Evolutionary conservation across 1,140 invertebrate genomes (phyloP).

Genomic region (Drosophila murphyi): DNA sequence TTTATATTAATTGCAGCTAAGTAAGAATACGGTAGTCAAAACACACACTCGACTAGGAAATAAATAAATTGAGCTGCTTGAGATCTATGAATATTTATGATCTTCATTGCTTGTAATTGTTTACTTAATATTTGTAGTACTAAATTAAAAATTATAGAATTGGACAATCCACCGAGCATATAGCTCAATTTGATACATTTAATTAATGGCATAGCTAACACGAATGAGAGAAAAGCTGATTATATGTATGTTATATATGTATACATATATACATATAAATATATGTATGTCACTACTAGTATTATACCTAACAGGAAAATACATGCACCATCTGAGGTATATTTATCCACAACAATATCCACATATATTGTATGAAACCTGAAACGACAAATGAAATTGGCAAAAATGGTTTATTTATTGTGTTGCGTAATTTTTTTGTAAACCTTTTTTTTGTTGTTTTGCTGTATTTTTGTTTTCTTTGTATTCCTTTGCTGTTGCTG

Average conservation of each 20-base stretch:
- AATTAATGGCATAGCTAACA: conserved; percentile 23
- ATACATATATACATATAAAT: neutral
- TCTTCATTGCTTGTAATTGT: too few relatives aligned
- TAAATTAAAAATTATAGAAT: too few relatives aligned
- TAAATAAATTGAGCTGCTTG: neutral
- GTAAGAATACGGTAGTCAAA: neutral
- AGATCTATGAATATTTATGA: too few relatives aligned
- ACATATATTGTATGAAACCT: conserved; percentile 11
- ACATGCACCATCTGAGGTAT: conserved; percentile 1
- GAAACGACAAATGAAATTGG: conserved; percentile 37
- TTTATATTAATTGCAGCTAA: conserved; percentile 1
- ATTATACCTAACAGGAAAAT: neutral
- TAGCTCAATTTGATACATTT: conserved; percentile 17
- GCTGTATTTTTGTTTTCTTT: neutral
- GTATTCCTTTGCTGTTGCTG: conserved; percentile 10
- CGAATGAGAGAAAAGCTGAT: conserved; percentile 27
- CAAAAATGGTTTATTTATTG: conserved; percentile 36
- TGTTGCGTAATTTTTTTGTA: conserved; percentile 12
- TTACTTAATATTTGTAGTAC: too few relatives aligned
- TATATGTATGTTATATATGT: conserved; percentile 9
- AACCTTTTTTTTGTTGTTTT: neutral
- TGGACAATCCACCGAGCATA: neutral
- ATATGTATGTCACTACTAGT: conserved; percentile 26
- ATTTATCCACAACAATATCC: conserved; percentile 4
- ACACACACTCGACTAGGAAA: neutral